phyloP scores from a whole-genome alignment of 1,140 invertebrate genomes.

The Drosophila rhopaloa region DNA sequence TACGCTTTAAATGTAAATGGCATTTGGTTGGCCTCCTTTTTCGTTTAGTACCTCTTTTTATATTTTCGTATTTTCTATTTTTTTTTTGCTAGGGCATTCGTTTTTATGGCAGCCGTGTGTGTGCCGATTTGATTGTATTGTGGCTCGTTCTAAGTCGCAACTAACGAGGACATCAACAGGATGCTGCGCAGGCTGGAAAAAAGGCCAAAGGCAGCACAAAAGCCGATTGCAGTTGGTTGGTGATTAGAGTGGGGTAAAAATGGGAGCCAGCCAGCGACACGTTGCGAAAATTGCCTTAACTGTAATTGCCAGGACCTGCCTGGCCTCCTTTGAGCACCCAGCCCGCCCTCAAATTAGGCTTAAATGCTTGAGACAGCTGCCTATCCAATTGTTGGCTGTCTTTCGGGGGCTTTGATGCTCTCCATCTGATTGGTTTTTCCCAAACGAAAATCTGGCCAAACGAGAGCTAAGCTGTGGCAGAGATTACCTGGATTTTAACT shows the following conservation, averaged over 20 bases:
- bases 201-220: constrained; percentile 58
- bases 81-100: constrained; percentile 55
- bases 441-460: constrained; percentile 37
- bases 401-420: constrained; percentile 13
- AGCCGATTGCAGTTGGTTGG: constrained; percentile 75
- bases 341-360: constrained; percentile 69
- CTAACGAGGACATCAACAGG: constrained; percentile 82
- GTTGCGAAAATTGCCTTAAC: constrained; percentile 67
- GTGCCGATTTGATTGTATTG: constrained; percentile 69
- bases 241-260: constrained; percentile 59
- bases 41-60: not conserved
- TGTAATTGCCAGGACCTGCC: constrained; percentile 73
- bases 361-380: constrained; percentile 56
- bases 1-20: constrained; percentile 71
- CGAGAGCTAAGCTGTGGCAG: constrained; percentile 42
- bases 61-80: constrained; percentile 28
- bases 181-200: constrained; percentile 55
- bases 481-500: constrained; percentile 44
- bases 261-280: constrained; percentile 24
- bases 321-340: constrained; percentile 3
- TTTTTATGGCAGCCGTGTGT: constrained; percentile 61
- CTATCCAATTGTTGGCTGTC: constrained; percentile 22
- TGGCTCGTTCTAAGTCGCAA: constrained; percentile 66
- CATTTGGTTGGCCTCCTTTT: constrained; percentile 62
- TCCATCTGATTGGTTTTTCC: constrained; percentile 31